Base-by-base conservation (phyloP, 2,113 vertebrate genomes). In the Equus przewalskii region DNA sequence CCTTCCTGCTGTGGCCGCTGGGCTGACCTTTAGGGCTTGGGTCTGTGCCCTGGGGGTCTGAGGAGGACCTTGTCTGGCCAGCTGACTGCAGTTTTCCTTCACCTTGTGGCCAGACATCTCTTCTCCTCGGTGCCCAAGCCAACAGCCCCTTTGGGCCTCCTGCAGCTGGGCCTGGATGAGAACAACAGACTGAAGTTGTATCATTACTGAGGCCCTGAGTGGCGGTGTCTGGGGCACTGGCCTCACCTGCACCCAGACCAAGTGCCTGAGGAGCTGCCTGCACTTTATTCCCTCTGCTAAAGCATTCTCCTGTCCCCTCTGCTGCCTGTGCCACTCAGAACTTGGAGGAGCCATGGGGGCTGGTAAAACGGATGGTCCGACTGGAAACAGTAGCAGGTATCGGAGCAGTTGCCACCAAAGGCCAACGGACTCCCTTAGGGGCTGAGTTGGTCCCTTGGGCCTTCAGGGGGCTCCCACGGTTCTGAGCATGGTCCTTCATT, bases 121-220 rank as follows among this genome's bases (percentile, higher is more conserved):
- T 98, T 99, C 94, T 98, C 98, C 0, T 98, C 95, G 0, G 80
- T 97, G n/a, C 98, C 96, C 87, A 97, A 98, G 78, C 75, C 97
- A 1, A 70, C 98, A 0, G 76, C 98, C 86, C 93, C 98, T 88
- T 93, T 97, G 44, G 96, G 98, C 90, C 96, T 99, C 1, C 92
- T 99, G 15, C 99, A 99, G 96, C 99, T 99, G 14, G 99, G 99
- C 1, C 98, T 99, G 98, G 99, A 99, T 94, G 99, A 99, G 7
- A 99, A 99, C 94, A 98, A 99, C 44, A 98, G 99, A 58, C 99
- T 99, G 94, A 99, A 99, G 96, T 98, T 99, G 79, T 99, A 99
- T 97, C 99, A 97, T 65, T 99, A 98, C 97, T 99, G 86, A 99
- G 70, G n/a, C 56, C n/a, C 33, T 4, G 7, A 14, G 30, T 15